Evolutionary conservation across 2,113 vertebrate genomes (phyloP).

Genomic region (Heterochromis multidens): DNA sequence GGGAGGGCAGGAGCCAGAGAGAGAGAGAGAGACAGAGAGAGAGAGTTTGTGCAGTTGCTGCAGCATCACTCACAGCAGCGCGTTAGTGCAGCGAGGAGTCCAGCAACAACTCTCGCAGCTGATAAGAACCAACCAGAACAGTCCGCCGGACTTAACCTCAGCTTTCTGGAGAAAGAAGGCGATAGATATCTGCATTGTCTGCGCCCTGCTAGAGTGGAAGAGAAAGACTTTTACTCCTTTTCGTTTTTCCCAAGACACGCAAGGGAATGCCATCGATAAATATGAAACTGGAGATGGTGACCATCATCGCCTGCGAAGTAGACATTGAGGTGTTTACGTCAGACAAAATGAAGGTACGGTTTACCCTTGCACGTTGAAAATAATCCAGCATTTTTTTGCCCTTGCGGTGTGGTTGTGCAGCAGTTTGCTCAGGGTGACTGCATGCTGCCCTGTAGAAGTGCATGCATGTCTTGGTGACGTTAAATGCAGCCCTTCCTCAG

Average conservation of each 20-base stretch:
- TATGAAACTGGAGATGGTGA: conserved; percentile 84
- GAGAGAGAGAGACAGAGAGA: neutral
- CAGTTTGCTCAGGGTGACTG: conserved; percentile 7
- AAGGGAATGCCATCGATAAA: conserved; percentile 83
- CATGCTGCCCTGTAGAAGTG: conserved; percentile 27
- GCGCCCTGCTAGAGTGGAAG: neutral
- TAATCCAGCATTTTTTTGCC: neutral
- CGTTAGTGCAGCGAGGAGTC: conserved; percentile 52
- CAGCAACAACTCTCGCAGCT: conserved; percentile 27
- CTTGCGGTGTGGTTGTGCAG: conserved; percentile 13
- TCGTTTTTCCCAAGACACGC: conserved; percentile 12
- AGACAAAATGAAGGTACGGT: conserved; percentile 80
- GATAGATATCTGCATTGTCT: neutral
- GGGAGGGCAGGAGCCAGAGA: neutral
- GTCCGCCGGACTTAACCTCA: conserved; percentile 22
- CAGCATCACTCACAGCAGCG: conserved; percentile 64
- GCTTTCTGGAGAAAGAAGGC: neutral
- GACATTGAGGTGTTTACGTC: conserved; percentile 80
- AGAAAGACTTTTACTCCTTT: conserved; percentile 12
- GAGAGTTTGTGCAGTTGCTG: conserved; percentile 45
- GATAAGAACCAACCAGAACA: neutral
- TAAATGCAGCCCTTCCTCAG: conserved; percentile 45
- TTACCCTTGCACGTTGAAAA: neutral
- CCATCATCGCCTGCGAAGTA: conserved; percentile 82
- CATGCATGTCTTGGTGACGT: conserved; percentile 53